Evolutionary conservation across 2,113 vertebrate genomes (phyloP), one percentile per base, ranked within the genome.

Genomic region (Micronycteris hirsuta): DNA sequence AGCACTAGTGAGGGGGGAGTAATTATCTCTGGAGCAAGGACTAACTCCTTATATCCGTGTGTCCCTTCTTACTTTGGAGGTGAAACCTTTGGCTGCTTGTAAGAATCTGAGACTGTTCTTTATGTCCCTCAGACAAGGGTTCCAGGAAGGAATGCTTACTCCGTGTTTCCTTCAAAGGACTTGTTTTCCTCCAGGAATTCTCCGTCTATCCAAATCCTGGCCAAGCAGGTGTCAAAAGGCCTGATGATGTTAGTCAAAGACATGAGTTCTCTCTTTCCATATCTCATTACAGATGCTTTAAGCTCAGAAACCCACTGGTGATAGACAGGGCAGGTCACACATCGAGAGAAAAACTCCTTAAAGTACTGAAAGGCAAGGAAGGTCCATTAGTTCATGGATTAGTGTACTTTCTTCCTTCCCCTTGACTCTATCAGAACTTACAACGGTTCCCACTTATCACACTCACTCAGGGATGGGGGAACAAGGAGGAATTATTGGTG

Each of bases 291-390:
- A 33, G 87, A 94, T 54, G 92, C 92, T 84, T 96, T 86, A 74
- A 97, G 96, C 38, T 95, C 71, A 77, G 96, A 91, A 45, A 96
- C 95, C 89, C 96, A 78, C 16, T 49, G 85, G 73, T 97, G 94
- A 77, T 95, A 97, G 58, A 97, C 94, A 26, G 95, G 96, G 86
- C 96, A 96, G 76, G 95, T 97, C 24, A 52, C 93, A 89, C 96
- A 97, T 58, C 83, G 78, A 89, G 92, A 95, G 83, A 96, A 96
- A 68, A 97, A 97, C n/a, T 96, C 84, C 36, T 96, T 58, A 43
- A 96, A 95, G 68, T 96, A 93, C 96, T 97, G 86, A 68, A 85
- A 95, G 15, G 36, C 93, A 84, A 67, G 24, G 70, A 45, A 88
- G 38, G 33, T 16, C 5, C 12, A 16, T 95, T 71, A 83, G 56